Evolutionary conservation across 2,113 vertebrate species (phyloP).

Genomic region (Neodontobutis hainanensis): DNA sequence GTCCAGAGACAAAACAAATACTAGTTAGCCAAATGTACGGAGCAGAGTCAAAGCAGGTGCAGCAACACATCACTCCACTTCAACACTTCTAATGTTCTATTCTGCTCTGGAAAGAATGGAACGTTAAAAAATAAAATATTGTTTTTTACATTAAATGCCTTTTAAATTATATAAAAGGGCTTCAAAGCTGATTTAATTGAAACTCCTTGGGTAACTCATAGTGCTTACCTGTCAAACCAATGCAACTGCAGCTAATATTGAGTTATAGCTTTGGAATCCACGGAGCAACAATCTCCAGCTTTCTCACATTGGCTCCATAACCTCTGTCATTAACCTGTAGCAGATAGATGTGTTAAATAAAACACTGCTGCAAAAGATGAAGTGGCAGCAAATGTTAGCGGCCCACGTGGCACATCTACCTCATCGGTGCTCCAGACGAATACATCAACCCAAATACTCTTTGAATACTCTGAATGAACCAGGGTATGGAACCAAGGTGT

Average conservation of each 20-base stretch:
- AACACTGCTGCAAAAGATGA: background rate
- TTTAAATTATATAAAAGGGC: no score
- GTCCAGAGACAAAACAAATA: conserved; percentile 79
- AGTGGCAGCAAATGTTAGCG: no score
- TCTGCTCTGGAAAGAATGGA: no score
- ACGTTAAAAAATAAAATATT: no score
- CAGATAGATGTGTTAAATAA: background rate
- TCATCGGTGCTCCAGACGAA: no score
- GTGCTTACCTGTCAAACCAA: conserved; percentile 62
- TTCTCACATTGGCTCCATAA: conserved; percentile 22
- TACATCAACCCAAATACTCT: no score
- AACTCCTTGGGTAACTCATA: conserved; percentile 56
- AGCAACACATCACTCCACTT: conserved; percentile 42
- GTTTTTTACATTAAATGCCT: no score
- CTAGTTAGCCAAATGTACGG: conserved; percentile 68
- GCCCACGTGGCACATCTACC: no score
- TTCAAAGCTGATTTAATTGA: no score
- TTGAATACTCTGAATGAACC: no score
- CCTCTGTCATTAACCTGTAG: conserved; percentile 43
- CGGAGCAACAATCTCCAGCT: conserved; percentile 27
- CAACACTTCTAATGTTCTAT: background rate
- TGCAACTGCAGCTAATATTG: conserved; percentile 57
- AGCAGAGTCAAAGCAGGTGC: conserved; percentile 64
- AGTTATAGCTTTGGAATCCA: conserved; percentile 58
- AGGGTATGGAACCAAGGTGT: no score